Conservation (phyloP, 1,140 invertebrate species). For the Amyelois transitella region DNA sequence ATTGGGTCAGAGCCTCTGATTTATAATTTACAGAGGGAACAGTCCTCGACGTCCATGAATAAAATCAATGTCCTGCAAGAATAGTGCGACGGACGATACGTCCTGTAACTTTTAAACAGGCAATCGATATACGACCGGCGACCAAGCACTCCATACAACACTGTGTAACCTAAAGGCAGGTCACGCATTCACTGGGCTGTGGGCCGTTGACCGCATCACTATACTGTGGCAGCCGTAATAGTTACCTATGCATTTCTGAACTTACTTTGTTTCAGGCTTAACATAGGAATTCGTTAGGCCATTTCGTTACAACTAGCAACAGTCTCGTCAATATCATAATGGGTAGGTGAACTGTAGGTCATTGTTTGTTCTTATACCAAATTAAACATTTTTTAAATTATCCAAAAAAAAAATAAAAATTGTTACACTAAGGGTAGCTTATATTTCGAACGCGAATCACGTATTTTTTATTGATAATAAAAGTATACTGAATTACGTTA, state of each 20-base stretch:
- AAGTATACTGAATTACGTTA: no score
- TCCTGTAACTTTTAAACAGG: not conserved
- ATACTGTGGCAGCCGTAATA: not conserved
- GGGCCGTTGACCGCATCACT: not conserved
- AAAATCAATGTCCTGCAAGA: conserved; percentile 5
- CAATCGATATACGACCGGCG: not conserved
- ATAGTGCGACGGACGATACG: not conserved
- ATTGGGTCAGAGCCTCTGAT: not conserved
- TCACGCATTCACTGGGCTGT: not conserved
- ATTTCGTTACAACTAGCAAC: no score
- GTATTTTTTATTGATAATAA: no score
- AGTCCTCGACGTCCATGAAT: conserved; percentile 3
- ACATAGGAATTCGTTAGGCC: no score
- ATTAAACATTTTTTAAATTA: no score
- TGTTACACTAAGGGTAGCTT: no score
- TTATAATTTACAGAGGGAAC: conserved; percentile 4
- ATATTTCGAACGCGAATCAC: no score
- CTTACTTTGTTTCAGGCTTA: not conserved
- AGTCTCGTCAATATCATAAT: no score
- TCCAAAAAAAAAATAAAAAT: no score
- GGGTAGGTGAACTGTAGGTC: no score
- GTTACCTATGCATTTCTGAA: not conserved
- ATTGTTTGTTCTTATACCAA: no score
- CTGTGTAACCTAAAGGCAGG: not conserved
- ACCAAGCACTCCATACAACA: not conserved